phyloP scores from a whole-genome alignment of 1,140 invertebrate species.

The Zaprionus taronus region DNA sequence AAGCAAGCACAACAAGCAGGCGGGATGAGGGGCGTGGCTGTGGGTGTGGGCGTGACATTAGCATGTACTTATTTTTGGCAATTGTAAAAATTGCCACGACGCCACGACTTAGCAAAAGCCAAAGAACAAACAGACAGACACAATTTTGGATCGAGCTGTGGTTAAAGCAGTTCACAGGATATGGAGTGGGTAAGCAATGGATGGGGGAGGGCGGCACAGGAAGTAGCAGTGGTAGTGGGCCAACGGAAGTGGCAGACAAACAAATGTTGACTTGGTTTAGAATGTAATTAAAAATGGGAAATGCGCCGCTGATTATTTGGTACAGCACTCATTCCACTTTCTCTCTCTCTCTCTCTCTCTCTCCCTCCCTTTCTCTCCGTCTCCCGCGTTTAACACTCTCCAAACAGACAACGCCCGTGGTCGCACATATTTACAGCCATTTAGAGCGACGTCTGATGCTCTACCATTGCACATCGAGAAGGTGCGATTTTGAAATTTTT shows the following conservation, averaged over 20 bases:
- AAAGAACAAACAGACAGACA: conserved; percentile 39
- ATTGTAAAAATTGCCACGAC: conserved; percentile 51
- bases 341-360: neutral
- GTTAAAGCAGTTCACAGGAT: conserved; percentile 13
- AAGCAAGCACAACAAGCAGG: conserved; percentile 15
- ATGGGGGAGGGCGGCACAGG: neutral
- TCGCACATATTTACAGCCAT: conserved; percentile 28
- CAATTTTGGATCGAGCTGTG: conserved; percentile 8
- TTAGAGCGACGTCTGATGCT: conserved; percentile 29
- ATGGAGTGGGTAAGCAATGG: neutral
- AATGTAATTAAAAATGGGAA: conserved; percentile 70
- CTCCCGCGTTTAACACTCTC: neutral
- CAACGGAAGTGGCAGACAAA: conserved; percentile 43
- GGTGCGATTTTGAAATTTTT: conserved; percentile 31
- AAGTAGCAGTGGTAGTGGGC: neutral
- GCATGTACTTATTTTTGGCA: conserved; percentile 61
- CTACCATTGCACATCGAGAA: conserved; percentile 34
- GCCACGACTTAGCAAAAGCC: conserved; percentile 28
- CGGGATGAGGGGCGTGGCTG: neutral
- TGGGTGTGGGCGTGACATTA: conserved; percentile 37
- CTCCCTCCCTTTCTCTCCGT: neutral
- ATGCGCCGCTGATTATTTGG: conserved; percentile 53
- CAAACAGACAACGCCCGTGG: neutral
- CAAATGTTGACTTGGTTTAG: conserved; percentile 49
- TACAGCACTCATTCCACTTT: conserved; percentile 3